A percentile compares a stretch with the other conserved stretches of the same genome.
These are phyloP conservation scores for Antrozous pallidus DNA, from an alignment of 2,797 vertebrate genomes.

Conservation along the genomic window DNA sequence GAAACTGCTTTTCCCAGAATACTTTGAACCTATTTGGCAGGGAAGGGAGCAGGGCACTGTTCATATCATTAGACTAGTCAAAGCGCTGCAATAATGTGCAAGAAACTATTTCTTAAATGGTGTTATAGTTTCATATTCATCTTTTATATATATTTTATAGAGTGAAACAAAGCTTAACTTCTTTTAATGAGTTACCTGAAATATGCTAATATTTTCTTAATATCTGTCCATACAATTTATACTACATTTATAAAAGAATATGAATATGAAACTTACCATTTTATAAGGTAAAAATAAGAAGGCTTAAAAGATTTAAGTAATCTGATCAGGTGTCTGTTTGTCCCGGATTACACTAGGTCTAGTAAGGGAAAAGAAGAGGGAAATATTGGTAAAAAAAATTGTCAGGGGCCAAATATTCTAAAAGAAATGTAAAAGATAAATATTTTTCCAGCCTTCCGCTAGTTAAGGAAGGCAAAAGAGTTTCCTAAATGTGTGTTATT, in stretches of 20 bases:
- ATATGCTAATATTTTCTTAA: background rate
- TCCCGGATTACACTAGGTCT: background rate
- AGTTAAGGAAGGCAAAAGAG: background rate
- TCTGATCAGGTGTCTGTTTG: background rate
- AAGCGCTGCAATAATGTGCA: conserved; percentile 35
- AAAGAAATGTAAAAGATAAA: background rate
- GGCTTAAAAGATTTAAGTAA: background rate
- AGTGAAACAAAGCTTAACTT: background rate
- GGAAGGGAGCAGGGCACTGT: background rate
- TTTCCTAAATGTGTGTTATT: background rate
- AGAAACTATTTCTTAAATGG: conserved; percentile 53
- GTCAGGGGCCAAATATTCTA: conserved; percentile 10
- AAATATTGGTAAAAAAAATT: background rate
- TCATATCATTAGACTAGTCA: conserved; percentile 58
- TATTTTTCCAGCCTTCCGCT: background rate
- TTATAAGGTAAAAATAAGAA: conserved; percentile 1
- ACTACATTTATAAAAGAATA: conserved; percentile 28
- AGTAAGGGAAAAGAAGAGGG: background rate
- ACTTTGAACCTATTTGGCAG: conserved; percentile 37
- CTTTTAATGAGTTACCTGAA: background rate
- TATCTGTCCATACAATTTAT: background rate
- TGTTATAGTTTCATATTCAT: conserved; percentile 61
- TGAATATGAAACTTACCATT: background rate
- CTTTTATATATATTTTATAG: conserved; percentile 55
- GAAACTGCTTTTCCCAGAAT: background rate